Conservation (phyloP, 2,888 invertebrate genomes). For the Branchipolynoe longqiensis region DNA sequence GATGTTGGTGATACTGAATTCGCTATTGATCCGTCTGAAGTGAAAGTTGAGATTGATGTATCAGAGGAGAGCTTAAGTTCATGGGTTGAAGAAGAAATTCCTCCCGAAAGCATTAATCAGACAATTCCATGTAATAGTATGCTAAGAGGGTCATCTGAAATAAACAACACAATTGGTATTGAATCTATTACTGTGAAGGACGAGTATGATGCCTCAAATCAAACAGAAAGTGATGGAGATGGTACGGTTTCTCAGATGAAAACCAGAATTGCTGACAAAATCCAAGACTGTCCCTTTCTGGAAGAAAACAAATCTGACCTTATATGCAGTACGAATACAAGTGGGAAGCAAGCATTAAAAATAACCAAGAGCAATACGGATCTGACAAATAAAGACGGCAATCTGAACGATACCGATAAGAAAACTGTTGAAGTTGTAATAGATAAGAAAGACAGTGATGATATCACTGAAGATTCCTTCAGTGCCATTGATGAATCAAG, state of each 20-base stretch:
- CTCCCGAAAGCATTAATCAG: too few species aligned
- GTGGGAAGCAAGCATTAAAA: neutral
- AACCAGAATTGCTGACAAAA: too few species aligned
- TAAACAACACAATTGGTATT: neutral
- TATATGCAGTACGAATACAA: neutral
- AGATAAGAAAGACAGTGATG: neutral
- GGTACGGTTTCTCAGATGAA: too few species aligned
- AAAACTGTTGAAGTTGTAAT: neutral
- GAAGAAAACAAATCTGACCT: neutral
- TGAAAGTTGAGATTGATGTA: neutral
- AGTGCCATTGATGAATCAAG: neutral
- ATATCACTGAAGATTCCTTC: neutral
- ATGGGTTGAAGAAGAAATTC: too few species aligned
- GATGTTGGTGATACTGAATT: slow-evolving; percentile 23
- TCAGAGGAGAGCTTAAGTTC: neutral
- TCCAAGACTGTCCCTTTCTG: too few species aligned
- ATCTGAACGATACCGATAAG: neutral
- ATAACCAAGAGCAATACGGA: neutral
- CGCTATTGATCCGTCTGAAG: neutral
- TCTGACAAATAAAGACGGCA: neutral
- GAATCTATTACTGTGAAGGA: neutral
- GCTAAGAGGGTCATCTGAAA: too few species aligned
- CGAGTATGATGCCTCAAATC: neutral
- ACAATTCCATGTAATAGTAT: too few species aligned
- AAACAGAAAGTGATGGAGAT: too few species aligned